Conservation (phyloP, 2,888 invertebrate species). For the Spisula subtruncata region DNA sequence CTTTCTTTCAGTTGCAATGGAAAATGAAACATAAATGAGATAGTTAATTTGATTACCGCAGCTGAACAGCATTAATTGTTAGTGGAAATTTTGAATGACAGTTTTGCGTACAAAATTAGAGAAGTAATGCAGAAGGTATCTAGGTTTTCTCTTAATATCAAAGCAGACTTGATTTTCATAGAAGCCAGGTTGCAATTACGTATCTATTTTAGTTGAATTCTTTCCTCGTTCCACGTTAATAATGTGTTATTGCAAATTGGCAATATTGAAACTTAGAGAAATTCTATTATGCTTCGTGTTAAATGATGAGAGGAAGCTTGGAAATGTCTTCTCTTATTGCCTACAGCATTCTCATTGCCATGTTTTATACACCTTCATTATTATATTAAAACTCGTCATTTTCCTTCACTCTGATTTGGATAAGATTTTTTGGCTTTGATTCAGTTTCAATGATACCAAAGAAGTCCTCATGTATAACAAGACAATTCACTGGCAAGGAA, state of each 20-base stretch:
- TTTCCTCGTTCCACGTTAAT: neutral
- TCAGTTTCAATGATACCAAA: neutral
- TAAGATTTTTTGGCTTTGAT: neutral
- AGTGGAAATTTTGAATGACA: conserved; percentile 21
- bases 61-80: neutral
- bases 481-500: too few relatives aligned
- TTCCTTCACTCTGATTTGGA: neutral
- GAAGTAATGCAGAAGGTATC: neutral
- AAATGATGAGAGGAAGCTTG: neutral
- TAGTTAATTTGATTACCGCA: neutral
- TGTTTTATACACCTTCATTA: neutral
- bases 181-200: neutral
- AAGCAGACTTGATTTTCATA: neutral
- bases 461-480: too few relatives aligned
- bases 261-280: conserved; percentile 12
- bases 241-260: conserved; percentile 18
- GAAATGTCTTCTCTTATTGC: neutral
- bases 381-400: neutral
- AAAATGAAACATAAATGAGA: neutral
- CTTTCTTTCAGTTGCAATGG: neutral
- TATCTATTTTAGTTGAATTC: conserved; percentile 10
- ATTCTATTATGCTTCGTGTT: neutral
- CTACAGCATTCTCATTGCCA: neutral
- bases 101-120: conserved; percentile 10
- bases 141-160: neutral